These are phyloP conservation scores for Synodontis membranacea DNA, from an alignment of 2,113 vertebrate species.

Conservation along the genomic window DNA sequence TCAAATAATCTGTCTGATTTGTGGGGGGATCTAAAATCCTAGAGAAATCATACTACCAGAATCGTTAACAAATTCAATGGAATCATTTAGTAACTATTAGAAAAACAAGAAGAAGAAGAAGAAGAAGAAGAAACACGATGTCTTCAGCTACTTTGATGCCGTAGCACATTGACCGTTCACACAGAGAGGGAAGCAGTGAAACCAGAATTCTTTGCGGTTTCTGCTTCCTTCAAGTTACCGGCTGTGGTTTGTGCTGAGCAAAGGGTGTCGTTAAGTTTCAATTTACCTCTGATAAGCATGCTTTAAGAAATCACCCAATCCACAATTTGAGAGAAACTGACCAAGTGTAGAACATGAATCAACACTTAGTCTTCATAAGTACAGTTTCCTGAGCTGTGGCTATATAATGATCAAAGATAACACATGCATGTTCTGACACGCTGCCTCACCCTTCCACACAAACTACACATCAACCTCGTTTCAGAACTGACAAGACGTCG, in stretches of 20 bases:
- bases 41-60: not conserved
- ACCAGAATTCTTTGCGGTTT: not conserved
- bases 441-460: not conserved
- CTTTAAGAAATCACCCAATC: not conserved
- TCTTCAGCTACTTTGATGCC: not conserved
- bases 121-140: not conserved
- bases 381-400: not conserved
- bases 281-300: not conserved
- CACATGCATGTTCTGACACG: too few relatives aligned
- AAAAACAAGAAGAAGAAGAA: not conserved
- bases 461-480: not conserved
- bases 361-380: not conserved
- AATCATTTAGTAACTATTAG: not conserved
- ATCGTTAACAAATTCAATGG: not conserved
- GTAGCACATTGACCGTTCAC: not conserved
- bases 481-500: not conserved
- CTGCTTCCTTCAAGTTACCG: not conserved
- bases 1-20: not conserved
- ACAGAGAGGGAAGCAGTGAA: not conserved
- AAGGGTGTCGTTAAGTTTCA: not conserved
- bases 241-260: not conserved
- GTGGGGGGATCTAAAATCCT: too few relatives aligned
- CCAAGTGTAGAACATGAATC: not conserved
- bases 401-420: not conserved
- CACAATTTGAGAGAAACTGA: not conserved